Evolutionary conservation across 2,113 vertebrate genomes (phyloP).

Genomic region (Larimichthys polyactis): DNA sequence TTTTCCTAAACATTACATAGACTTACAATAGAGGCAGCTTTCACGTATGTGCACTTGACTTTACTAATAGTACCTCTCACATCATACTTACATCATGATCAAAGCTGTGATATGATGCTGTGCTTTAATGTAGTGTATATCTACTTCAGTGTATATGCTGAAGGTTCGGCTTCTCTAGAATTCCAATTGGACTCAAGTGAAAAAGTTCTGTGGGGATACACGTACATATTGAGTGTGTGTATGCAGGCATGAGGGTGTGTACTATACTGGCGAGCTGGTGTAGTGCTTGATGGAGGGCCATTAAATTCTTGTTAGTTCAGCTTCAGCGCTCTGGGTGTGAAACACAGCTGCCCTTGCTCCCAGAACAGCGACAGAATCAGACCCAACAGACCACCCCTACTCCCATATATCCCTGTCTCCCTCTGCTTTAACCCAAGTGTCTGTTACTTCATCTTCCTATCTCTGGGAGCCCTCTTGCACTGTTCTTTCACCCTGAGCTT

Average conservation of each 20-base stretch:
- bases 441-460: constrained; percentile 26
- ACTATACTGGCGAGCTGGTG: constrained; percentile 35
- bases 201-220: neutral
- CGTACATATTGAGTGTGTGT: neutral
- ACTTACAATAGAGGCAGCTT: too few species aligned
- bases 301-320: constrained; percentile 77
- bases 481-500: neutral
- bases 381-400: constrained; percentile 45
- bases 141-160: too few species aligned
- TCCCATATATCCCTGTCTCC: constrained; percentile 23
- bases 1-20: too few species aligned
- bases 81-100: neutral
- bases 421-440: constrained; percentile 28
- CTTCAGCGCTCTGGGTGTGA: constrained; percentile 61
- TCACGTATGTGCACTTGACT: too few species aligned
- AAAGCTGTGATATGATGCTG: neutral
- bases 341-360: constrained; percentile 68
- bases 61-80: neutral
- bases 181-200: neutral
- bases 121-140: neutral
- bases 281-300: constrained; percentile 63
- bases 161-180: too few species aligned
- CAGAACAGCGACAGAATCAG: constrained; percentile 47
- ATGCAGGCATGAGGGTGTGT: constrained; percentile 4
- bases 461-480: neutral